Evolutionary conservation across 2,797 vertebrate genomes (phyloP), one percentile per base, ranked within the genome.

Genomic region (Balearica regulorum): DNA sequence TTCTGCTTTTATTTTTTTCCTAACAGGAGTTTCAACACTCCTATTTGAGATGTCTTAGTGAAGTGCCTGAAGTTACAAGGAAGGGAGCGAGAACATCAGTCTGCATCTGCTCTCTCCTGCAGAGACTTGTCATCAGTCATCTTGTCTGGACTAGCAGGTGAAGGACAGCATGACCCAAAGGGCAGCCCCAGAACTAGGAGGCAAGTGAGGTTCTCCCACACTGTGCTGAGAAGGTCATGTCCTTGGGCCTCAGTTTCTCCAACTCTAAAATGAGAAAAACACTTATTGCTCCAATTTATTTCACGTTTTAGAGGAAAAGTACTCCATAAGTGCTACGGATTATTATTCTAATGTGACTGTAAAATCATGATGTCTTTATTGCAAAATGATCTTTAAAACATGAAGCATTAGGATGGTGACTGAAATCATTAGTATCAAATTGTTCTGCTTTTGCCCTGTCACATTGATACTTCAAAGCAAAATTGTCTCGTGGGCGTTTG

Each of bases 351-450:
- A 97, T 96, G 92, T 93, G 88, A 95, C 93, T 95, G 96, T 85
- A 96, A 96, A 96, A 96, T 94, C 95, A 88, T 93, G 92, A 96
- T 96, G 94, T 96, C 96, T 97, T 96, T 96, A 95, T 96, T 96
- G 90, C 87, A 96, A 95, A 97, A 91, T 80, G 64, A 97, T 97
- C 96, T 96, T 95, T 97, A 96, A 97, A 96, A 97, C 94, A 96
- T 96, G 96, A 97, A 95, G 95, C 94, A 97, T 96, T 91, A 97
- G 92, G 93, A 95, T 92, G 78, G 94, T 96, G 96, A 95, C 96
- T 96, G 95, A 93, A 96, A 89, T 96, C 93, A 96, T 97, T 96
- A 96, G 86, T 95, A 96, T 95, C 95, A 96, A 96, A 96, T 96
- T 96, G 95, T 95, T 96, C 95, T 94, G 95, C 95, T 95, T 96